phyloP scores from a whole-genome alignment of 2,888 invertebrate genomes.

The Pteria penguin region DNA sequence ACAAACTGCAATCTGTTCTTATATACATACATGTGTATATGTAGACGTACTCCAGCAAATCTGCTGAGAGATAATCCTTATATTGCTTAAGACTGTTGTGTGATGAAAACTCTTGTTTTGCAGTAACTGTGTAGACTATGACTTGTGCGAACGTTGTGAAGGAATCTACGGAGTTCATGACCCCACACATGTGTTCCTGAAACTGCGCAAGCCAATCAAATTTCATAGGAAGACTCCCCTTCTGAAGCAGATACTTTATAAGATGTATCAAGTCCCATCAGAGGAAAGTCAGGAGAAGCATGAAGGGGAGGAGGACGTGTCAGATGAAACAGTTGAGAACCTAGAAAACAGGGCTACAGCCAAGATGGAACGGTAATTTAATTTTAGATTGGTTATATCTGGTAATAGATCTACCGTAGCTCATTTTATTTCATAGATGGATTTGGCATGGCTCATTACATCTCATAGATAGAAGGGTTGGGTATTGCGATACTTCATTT shows the following conservation, averaged over 20 bases:
- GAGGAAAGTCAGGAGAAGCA: background rate
- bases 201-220: slow-evolving; percentile 71
- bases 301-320: background rate
- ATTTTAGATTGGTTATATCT: background rate
- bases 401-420: too few relatives aligned
- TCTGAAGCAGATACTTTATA: slow-evolving; percentile 61
- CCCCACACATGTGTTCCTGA: slow-evolving; percentile 76
- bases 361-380: slow-evolving; percentile 31
- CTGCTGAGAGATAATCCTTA: too few relatives aligned
- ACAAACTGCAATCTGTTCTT: too few relatives aligned
- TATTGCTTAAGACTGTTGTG: too few relatives aligned
- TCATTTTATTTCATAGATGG: too few relatives aligned
- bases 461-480: too few relatives aligned
- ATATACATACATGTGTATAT: too few relatives aligned
- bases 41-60: too few relatives aligned
- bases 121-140: slow-evolving; percentile 79
- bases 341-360: slow-evolving; percentile 9
- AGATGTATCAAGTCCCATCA: slow-evolving; percentile 8
- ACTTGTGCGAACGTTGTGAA: slow-evolving; percentile 79
- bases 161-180: slow-evolving; percentile 68
- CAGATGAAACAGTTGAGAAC: slow-evolving; percentile 1
- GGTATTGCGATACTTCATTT: too few relatives aligned
- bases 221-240: slow-evolving; percentile 50
- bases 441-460: too few relatives aligned
- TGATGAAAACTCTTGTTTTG: too few relatives aligned